A percentile compares a stretch with the other conserved stretches of the same genome.
These are phyloP conservation scores for Sinohyriopsis cumingii DNA, from an alignment of 2,888 invertebrate species.

Conservation along the genomic window DNA sequence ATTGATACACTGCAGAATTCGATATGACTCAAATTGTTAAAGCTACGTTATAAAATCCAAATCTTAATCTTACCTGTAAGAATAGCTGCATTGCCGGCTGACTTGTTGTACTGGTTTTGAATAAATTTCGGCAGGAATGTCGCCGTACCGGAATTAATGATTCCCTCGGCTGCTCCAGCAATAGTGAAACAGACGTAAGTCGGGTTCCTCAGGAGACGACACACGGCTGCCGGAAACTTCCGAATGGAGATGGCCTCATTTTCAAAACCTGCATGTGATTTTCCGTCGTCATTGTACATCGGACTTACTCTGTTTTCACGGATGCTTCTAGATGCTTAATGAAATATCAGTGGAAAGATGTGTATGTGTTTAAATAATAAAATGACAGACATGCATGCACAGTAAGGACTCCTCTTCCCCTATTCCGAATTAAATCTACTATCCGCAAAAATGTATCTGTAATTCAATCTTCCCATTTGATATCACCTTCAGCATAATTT, in stretches of 20 bases:
- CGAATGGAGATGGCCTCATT: background rate
- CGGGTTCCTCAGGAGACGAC: constrained; percentile 42
- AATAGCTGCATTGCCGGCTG: constrained; percentile 79
- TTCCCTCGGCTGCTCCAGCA: constrained; percentile 77
- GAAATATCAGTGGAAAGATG: constrained; percentile 12
- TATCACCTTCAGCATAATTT: no score
- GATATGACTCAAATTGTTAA: no score
- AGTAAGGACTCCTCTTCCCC: no score
- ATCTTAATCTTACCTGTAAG: constrained; percentile 71
- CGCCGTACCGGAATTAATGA: constrained; percentile 75
- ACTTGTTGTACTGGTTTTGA: constrained; percentile 81
- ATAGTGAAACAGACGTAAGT: constrained; percentile 78
- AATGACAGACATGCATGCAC: no score
- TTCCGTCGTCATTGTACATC: constrained; percentile 30
- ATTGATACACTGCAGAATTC: no score
- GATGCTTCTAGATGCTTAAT: constrained; percentile 22
- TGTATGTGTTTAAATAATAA: no score
- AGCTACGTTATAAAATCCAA: no score
- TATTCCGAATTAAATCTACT: no score
- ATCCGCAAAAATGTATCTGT: no score
- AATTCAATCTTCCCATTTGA: no score
- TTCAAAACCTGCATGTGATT: background rate
- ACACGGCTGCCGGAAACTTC: constrained; percentile 18
- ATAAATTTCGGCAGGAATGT: constrained; percentile 83
- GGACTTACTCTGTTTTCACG: constrained; percentile 34